Evolutionary conservation across 2,113 vertebrate genomes (phyloP), one percentile per base, ranked within the genome.

Genomic region (Lamprotornis superbus): DNA sequence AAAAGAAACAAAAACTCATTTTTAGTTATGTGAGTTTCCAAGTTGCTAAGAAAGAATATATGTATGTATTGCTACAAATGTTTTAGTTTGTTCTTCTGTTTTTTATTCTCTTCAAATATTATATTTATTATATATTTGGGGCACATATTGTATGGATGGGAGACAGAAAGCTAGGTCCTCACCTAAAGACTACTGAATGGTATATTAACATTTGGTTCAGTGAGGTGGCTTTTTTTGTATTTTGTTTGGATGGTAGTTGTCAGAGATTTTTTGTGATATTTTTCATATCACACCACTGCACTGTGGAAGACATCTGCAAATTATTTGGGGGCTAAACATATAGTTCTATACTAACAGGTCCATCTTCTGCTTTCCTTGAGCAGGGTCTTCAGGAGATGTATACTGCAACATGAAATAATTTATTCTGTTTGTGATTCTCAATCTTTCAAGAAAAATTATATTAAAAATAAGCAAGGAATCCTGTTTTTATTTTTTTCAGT

Each of bases 201-300:
- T 37, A 55, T 28, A n/a, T 28, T 77, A 67, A 47, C 7, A 11
- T 18, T 28, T 37, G 59, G 17, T 47, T 84, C 33, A 33, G 15
- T 25, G 25, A 22, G n/a, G 44, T 40, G 5, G 0, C 0, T 2
- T 1, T 18, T 70, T 68, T 21, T 20, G 9, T 22, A 5, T 35
- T 60, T 77, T 3, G 12, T 61, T 69, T 76, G 1, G 7, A 4
- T 68, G 21, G 6, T 22, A 15, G 13, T 1, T 8, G 2, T 2
- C 47, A 7, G 17, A 20, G 27, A 0, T 4, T 35, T 10, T 39
- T 44, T 63, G 10, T n/a, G 8, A 4, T 40, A 33, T 64, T 75
- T 91, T 87, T 76, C 9, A 25, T 49, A 57, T 55, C 65, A 82
- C 22, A 35, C 5, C 23, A 71, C 40, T 59, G 9, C 3, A 42